Percentiles rank a stretch among this genome's conserved stretches.
Conservation (phyloP, 2,113 vertebrate species). For the Psammodynastes pulverulentus region DNA sequence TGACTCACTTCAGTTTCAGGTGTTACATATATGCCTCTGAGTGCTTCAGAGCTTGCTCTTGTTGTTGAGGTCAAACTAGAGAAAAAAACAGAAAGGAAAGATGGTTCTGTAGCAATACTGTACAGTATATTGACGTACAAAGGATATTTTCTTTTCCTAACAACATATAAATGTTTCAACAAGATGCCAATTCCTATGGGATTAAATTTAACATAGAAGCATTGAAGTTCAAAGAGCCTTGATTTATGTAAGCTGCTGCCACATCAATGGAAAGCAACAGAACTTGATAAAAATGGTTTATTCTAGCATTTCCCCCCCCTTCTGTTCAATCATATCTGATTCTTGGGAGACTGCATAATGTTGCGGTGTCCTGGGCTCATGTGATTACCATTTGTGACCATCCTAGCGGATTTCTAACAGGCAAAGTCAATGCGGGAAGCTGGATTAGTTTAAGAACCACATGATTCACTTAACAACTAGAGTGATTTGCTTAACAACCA, state of each 20-base stretch:
- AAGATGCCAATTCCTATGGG: too few relatives aligned
- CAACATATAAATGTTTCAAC: neutral
- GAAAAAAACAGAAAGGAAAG: constrained; percentile 38
- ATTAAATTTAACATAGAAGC: neutral
- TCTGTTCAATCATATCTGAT: neutral
- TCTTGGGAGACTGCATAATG: neutral
- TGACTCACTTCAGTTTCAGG: constrained; percentile 85
- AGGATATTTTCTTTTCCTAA: neutral
- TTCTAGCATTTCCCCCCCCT: neutral
- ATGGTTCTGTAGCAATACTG: neutral
- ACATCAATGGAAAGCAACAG: constrained; percentile 7
- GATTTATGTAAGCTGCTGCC: neutral
- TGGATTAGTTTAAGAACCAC: neutral
- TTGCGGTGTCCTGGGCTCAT: neutral
- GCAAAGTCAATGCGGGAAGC: neutral
- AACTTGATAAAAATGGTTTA: neutral
- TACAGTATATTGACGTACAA: neutral
- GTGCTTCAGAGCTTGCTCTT: constrained; percentile 87
- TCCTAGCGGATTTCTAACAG: neutral
- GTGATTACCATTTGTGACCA: neutral
- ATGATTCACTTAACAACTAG: neutral
- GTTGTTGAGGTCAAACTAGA: constrained; percentile 91
- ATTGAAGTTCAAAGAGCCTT: neutral
- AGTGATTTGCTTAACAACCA: neutral
- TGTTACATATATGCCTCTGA: constrained; percentile 80